Evolutionary conservation across 2,113 vertebrate genomes (phyloP), one percentile per base, ranked within the genome.

Genomic region (Calonectris borealis): DNA sequence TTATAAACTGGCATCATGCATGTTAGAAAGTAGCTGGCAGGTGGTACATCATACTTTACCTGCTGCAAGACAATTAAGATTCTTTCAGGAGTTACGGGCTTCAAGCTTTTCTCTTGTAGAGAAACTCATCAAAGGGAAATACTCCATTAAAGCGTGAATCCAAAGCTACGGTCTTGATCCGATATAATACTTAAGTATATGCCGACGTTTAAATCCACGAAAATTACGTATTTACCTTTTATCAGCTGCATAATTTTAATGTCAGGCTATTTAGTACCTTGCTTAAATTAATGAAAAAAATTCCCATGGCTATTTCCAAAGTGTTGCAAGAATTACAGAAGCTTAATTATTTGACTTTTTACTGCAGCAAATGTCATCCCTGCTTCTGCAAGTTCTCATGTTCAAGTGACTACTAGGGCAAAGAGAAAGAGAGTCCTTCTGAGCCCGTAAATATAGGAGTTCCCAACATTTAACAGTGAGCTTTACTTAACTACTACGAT

Each of bases 21-120:
- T 0, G 0, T 13, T 60, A 15, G 1, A 31, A 29, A 4, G 36
- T 10, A 36, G 16, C 0, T 40, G 7, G 22, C 22, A 57, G 34
- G 42, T 29, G 18, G 40, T 20, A 58, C 17, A 34, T 62, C 36
- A 17, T 34, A 27, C 64, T 58, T 62, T 11, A 75, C n/a, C 36
- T 48, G 61, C 57, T 83, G 55, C 52, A 66, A 36, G 52, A 24
- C 27, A 66, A 12, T 1, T 36, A 18, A 15, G 17, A 60, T 29
- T 66, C 34, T 19, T 68, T 44, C 40, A 36, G 24, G 25, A 88
- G 24, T 18, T 64, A 46, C 19, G 51, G 38, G 18, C 46, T 68
- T 83, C 38, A 81, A 9, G 34, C 5, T 86, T 73, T 60, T 27
- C 32, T 57, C 48, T 32, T 25, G 8, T 1, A 51, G n/a, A 38